Evolutionary conservation across 2,888 invertebrate species (phyloP).

Genomic region (Ornithoptera priamus): DNA sequence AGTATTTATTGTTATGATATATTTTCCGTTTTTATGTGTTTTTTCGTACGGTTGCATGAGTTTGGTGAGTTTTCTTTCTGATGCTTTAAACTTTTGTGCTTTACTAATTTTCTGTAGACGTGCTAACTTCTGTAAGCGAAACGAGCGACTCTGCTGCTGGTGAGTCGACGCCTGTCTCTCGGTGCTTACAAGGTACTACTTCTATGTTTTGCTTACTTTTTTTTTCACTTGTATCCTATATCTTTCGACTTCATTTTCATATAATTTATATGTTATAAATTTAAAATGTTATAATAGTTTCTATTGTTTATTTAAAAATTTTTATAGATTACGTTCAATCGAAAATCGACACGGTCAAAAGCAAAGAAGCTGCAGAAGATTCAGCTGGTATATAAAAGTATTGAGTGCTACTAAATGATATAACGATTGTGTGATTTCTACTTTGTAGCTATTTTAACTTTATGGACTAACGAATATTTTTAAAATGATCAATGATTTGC

Average conservation of each 20-base stretch:
- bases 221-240: background rate
- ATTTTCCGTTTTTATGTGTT: background rate
- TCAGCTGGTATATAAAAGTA: constrained; percentile 8
- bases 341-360: constrained; percentile 15
- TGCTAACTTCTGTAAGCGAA: constrained; percentile 36
- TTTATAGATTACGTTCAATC: constrained; percentile 20
- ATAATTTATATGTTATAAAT: background rate
- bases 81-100: constrained; percentile 36
- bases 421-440: constrained; percentile 14
- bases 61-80: constrained; percentile 43
- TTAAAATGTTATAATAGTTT: background rate
- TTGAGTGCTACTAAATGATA: constrained; percentile 12
- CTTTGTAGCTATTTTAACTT: constrained; percentile 4
- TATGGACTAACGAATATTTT: background rate
- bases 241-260: no score
- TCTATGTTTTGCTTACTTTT: constrained; percentile 15
- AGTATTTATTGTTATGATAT: no score
- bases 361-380: constrained; percentile 7
- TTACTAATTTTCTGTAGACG: constrained; percentile 37
- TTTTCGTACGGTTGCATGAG: constrained; percentile 43
- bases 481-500: background rate
- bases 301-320: background rate
- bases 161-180: constrained; percentile 43
- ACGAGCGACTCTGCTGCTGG: constrained; percentile 38
- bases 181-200: constrained; percentile 37